Base-by-base conservation (phyloP, 2,888 invertebrate genomes). In the Endotricha flammealis region DNA sequence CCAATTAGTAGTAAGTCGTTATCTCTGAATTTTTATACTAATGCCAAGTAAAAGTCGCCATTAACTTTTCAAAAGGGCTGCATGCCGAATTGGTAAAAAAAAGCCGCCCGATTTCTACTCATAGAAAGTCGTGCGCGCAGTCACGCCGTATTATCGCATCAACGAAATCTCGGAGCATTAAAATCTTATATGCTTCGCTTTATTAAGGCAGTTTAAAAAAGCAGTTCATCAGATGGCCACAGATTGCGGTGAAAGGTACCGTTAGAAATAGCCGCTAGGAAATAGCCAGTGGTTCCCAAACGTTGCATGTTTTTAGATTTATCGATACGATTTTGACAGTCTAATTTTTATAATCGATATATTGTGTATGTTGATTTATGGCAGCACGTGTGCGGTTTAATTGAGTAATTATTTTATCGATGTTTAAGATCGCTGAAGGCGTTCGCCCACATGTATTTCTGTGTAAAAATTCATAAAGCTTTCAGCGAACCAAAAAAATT, bases 171-270 rank as follows among this genome's bases (percentile, higher is more conserved):
- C 70, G 54, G 57, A 57, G 61, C 82, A 82, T 83, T 82, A 81
- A 78, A 78, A 79, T 80, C 77, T 81, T 78, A 80, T 73, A 78
- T 80, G 78, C 72, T 74, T 72, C 79, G 71, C 71, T 82, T 82
- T 83, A 81, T 81, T 81, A 79, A 79, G 71, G 75, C 71, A 72
- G 66, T 76, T 75, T 64, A 57, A 71, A 77, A 77, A 80, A 77
- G 71, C 79, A 74, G 79, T 77, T 71, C 78, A 72, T 68, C 68
- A 61, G 85, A 85, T 83, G 82, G 80, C 74, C 81, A 81, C 70
- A 76, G 86, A 86, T 85, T 83, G 76, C 77, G 83, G 83, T 85
- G 85, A 86, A 85, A 85, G 83, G 81, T 56, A 75, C 83, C 82
- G 83, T 83, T 85, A 85, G 54, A 20, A 75, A 82, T 80, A 69